Base-by-base conservation (phyloP, 2,113 vertebrate species). In the Uropsilus gracilis region DNA sequence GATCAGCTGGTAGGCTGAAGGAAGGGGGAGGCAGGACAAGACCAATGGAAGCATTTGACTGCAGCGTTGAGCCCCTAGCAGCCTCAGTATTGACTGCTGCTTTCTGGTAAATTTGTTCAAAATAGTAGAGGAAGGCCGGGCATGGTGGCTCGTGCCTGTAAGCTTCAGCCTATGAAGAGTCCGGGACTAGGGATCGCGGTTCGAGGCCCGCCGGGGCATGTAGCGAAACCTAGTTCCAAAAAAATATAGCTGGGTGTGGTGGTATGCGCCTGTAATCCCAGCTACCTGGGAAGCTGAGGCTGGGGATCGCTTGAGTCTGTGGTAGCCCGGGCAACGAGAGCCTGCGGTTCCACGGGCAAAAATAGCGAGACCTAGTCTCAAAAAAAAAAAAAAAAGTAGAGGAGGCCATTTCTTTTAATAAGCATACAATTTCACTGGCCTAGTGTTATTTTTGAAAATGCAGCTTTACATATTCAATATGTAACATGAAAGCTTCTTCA, bases 331-430 rank as follows among this genome's bases (percentile, higher is more conserved):
- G n/a, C n/a, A n/a, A n/a, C n/a, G n/a, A n/a, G n/a, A n/a, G n/a
- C n/a, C n/a, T n/a, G n/a, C n/a, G n/a, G n/a, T n/a, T n/a, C n/a
- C n/a, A n/a, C n/a, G n/a, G n/a, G n/a, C n/a, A n/a, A n/a, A n/a
- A n/a, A n/a, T n/a, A n/a, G n/a, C n/a, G n/a, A n/a, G n/a, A n/a
- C n/a, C n/a, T n/a, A n/a, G n/a, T n/a, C n/a, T n/a, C n/a, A n/a
- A n/a, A n/a, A n/a, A n/a, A n/a, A n/a, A n/a, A n/a, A n/a, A 68
- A 91, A 84, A 73, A 32, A 57, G 63, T 46, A 95, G 50, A 82
- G 9, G 44, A 39, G 18, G 55, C 9, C 16, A 59, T 53, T n/a
- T 89, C 59, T 92, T 88, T 69, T 57, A 81, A 55, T 24, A 63
- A 28, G 42, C 16, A 20, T 30, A 24, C 30, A 73, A 17, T 75